Conservation (phyloP, 2,797 vertebrate genomes). For the Gymnothorax javanicus region DNA sequence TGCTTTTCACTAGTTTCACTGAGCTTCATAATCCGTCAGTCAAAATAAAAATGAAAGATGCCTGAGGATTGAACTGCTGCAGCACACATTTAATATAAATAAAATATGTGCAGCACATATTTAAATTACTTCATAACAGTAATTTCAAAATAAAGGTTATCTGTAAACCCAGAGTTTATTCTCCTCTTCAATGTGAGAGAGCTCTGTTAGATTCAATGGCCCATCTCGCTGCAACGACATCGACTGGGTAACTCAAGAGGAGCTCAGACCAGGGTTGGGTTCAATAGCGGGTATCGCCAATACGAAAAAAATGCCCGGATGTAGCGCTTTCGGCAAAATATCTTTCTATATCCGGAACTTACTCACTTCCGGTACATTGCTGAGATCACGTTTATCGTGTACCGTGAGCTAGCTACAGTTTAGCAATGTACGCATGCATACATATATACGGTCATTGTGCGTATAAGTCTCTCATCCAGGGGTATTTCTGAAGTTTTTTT, state of each 20-base stretch:
- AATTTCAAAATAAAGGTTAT: not conserved
- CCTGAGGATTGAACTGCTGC: not conserved
- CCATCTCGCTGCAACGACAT: too few relatives aligned
- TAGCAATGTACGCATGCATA: too few relatives aligned
- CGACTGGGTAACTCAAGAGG: not conserved
- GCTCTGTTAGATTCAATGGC: not conserved
- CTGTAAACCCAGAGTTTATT: not conserved
- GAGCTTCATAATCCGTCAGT: not conserved
- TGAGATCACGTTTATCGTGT: too few relatives aligned
- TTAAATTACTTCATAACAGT: not conserved
- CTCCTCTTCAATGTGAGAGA: not conserved
- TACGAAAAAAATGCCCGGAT: too few relatives aligned
- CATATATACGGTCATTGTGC: too few relatives aligned
- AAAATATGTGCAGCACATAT: not conserved
- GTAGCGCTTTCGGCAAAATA: too few relatives aligned
- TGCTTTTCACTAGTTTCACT: not conserved
- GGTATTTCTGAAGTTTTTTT: too few relatives aligned
- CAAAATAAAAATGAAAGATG: not conserved
- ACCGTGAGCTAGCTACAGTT: too few relatives aligned
- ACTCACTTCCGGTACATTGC: too few relatives aligned
- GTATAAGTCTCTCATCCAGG: too few relatives aligned
- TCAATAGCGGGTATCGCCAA: too few relatives aligned
- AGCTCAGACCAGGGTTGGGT: not conserved
- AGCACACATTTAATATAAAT: not conserved
- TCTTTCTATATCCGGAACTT: too few relatives aligned